These are phyloP conservation scores for Oligia latruncula DNA, from an alignment of 2,888 invertebrate genomes.

Conservation along the genomic window DNA sequence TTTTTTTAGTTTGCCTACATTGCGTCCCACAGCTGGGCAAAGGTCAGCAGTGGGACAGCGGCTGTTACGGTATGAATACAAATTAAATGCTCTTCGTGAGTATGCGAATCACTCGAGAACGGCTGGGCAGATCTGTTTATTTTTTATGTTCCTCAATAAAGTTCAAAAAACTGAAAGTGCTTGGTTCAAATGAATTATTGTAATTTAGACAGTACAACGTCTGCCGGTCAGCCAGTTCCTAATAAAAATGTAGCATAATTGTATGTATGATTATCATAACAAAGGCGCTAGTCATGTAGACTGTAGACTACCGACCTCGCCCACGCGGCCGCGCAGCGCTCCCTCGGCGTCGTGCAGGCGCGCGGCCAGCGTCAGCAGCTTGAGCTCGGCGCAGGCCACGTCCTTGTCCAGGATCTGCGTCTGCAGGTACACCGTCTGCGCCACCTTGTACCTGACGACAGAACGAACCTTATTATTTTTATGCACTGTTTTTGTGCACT, in stretches of 20 bases:
- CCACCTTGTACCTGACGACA: conserved; percentile 92
- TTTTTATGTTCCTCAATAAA: too few species aligned
- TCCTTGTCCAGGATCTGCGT: conserved; percentile 95
- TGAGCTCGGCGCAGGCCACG: conserved; percentile 85
- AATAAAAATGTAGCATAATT: background rate
- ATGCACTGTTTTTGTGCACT: too few species aligned
- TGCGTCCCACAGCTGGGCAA: too few species aligned
- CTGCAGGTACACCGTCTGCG: conserved; percentile 96
- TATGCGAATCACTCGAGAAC: too few species aligned
- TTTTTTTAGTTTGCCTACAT: too few species aligned
- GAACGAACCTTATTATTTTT: background rate
- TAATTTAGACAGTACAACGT: background rate
- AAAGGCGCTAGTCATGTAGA: background rate
- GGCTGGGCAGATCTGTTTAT: too few species aligned
- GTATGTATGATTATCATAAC: background rate
- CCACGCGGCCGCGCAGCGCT: conserved; percentile 59
- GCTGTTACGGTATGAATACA: too few species aligned
- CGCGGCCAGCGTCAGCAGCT: conserved; percentile 83
- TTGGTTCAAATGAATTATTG: background rate
- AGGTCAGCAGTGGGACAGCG: too few species aligned
- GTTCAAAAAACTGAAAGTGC: too few species aligned
- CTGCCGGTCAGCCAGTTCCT: background rate
- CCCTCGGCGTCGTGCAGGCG: conserved; percentile 84
- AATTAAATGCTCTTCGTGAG: too few species aligned
- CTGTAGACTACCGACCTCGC: conserved; percentile 31